Conservation (phyloP, 2,113 vertebrate species). For the Corythaeola cristata region DNA sequence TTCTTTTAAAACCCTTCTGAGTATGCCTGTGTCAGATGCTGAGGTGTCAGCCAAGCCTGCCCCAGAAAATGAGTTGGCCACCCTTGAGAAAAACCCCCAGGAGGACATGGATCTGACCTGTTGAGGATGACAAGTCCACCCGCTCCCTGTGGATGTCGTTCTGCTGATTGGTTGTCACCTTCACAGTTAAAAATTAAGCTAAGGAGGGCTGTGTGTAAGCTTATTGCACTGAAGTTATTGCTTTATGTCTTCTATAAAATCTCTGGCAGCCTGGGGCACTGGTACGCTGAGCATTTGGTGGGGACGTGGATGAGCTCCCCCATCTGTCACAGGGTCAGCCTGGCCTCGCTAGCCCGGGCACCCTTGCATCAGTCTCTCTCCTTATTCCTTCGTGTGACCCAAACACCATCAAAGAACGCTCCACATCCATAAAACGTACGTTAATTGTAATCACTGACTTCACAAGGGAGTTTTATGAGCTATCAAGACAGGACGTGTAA, state of each 20-base stretch:
- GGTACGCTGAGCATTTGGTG: not conserved
- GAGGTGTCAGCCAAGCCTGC: not conserved
- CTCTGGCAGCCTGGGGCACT: not conserved
- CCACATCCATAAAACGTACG: not conserved
- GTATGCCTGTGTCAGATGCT: not conserved
- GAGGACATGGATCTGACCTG: accelerated
- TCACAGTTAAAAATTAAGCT: constrained; percentile 36
- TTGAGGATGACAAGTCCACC: not conserved
- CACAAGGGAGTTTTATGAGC: not conserved
- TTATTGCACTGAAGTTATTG: not conserved
- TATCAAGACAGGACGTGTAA: not conserved
- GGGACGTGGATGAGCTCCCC: not conserved
- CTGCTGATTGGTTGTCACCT: not conserved
- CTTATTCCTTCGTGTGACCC: not conserved
- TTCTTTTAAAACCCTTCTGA: not conserved
- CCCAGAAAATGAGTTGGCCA: not conserved
- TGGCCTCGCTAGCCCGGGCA: not conserved
- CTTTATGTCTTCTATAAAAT: constrained; percentile 44
- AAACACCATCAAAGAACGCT: not conserved
- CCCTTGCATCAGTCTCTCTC: not conserved
- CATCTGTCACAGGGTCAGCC: not conserved
- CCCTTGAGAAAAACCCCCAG: not conserved
- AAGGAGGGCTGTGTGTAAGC: not conserved
- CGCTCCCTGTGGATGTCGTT: accelerated
- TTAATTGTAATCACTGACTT: not conserved